Conservation (phyloP, 23 tunicate genomes). For the Halocynthia roretzi region DNA sequence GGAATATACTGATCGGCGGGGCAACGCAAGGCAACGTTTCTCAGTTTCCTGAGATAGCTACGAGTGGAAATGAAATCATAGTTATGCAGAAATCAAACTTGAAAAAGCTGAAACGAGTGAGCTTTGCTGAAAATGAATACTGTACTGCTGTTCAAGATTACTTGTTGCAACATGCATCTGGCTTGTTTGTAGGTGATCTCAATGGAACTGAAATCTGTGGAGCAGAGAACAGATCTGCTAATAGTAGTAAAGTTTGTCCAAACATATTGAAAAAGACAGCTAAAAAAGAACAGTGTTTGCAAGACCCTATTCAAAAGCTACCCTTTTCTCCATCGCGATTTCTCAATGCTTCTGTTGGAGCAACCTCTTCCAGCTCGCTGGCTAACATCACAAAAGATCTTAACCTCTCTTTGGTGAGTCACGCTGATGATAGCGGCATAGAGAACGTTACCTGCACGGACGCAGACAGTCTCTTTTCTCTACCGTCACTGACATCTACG, state of each 20-base stretch:
- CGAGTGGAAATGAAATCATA: too few relatives aligned
- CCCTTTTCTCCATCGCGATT: constrained; percentile 80
- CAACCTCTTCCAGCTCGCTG: not conserved
- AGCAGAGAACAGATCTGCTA: too few relatives aligned
- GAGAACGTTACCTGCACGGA: constrained; percentile 25
- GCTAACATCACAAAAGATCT: not conserved
- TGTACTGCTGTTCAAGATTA: too few relatives aligned
- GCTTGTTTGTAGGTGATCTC: too few relatives aligned
- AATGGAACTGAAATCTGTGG: too few relatives aligned
- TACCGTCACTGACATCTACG: constrained; percentile 73
- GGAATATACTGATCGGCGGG: too few relatives aligned
- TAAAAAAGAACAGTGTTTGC: not conserved
- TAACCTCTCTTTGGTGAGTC: not conserved
- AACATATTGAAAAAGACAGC: constrained; percentile 2
- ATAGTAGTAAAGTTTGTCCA: not conserved
- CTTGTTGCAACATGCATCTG: too few relatives aligned
- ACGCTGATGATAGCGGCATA: constrained; percentile 77
- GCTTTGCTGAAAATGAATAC: too few relatives aligned
- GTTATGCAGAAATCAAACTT: too few relatives aligned
- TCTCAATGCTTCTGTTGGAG: constrained; percentile 22
- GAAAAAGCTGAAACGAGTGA: too few relatives aligned
- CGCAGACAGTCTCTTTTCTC: constrained; percentile 11
- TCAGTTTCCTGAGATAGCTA: too few relatives aligned
- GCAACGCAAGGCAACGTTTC: too few relatives aligned
- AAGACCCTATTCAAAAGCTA: constrained; percentile 46